phyloP scores from a whole-genome alignment of 2,113 vertebrate species.

The Thymallus thymallus region DNA sequence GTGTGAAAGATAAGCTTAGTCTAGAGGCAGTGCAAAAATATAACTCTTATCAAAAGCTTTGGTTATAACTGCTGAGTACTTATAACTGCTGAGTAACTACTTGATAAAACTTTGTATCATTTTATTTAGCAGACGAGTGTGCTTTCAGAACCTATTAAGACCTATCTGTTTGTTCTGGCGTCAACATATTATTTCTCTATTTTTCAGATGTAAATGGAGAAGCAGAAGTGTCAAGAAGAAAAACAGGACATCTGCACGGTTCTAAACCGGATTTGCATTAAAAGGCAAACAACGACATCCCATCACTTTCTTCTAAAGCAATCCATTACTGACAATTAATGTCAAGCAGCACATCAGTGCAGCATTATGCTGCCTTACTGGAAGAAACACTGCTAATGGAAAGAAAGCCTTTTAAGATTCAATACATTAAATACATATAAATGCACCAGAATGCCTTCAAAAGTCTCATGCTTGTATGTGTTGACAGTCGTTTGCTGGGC shows the following conservation, averaged over 20 bases:
- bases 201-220: slow-evolving; percentile 72
- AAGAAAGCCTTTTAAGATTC: slow-evolving; percentile 72
- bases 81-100: background rate
- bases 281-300: slow-evolving; percentile 41
- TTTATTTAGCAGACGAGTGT: slow-evolving; percentile 13
- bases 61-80: slow-evolving; percentile 23
- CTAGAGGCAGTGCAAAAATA: slow-evolving; percentile 4
- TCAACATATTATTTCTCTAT: slow-evolving; percentile 32
- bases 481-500: slow-evolving; percentile 98
- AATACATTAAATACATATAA: slow-evolving; percentile 70
- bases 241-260: slow-evolving; percentile 32
- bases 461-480: slow-evolving; percentile 94
- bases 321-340: slow-evolving; percentile 68
- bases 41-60: slow-evolving; percentile 26
- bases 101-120: background rate
- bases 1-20: slow-evolving; percentile 16
- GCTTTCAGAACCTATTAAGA: background rate
- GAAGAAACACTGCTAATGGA: slow-evolving; percentile 65
- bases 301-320: slow-evolving; percentile 45
- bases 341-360: slow-evolving; percentile 69
- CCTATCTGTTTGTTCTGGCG: slow-evolving; percentile 10
- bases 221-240: slow-evolving; percentile 44
- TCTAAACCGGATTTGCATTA: slow-evolving; percentile 44
- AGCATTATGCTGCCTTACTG: slow-evolving; percentile 79
- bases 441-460: slow-evolving; percentile 93